Base-by-base conservation (phyloP, 2,888 invertebrate species). In the Hydriomena furcata region DNA sequence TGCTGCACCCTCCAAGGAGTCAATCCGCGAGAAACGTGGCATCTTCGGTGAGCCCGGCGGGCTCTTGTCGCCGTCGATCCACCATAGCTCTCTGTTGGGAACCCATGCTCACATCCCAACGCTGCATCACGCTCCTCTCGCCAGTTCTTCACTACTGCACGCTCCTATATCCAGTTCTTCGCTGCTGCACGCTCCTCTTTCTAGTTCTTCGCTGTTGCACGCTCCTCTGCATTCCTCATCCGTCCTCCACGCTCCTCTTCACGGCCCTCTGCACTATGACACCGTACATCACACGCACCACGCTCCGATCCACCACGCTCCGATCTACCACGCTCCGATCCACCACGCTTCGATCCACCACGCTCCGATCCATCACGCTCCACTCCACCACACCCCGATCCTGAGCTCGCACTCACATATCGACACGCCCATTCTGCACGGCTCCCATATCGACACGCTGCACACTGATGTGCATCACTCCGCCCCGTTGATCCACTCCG, bases 11-110 rank as follows among this genome's bases (percentile, higher is more conserved):
- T 32, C 30, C 12, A 31, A 54, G 36, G 57, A 52, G 7, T 71
- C 72, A 1, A 49, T 68, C 7, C 73, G 81, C 8, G 66, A 73
- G 46, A 81, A 74, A 61, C 82, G 84, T 8, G 79, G 83, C 49
- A 72, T 78, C 63, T 73, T 63, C 60, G 76, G 77, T 25, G 75
- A 74, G 57, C 66, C 74, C 1, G 69, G 73, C 6, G 71, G 72
- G 7, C 61, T 76, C 45, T 67, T 71, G 8, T 52, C 65, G 1
- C 51, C 66, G 8, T 58, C 60, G 25, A 50, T 66, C 24, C 64
- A 60, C 56, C 54, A 59, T 30, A 60, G 45, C 46, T 44, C 58
- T 0, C 42, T 57, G 28, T 50, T 31, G 31, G 61, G 55, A 53
- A 23, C 52, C 12, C 52, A 54, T 51, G 20, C 50, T 23, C 56